Conservation (phyloP, 2,888 invertebrate species). For the Julus scanicus region DNA sequence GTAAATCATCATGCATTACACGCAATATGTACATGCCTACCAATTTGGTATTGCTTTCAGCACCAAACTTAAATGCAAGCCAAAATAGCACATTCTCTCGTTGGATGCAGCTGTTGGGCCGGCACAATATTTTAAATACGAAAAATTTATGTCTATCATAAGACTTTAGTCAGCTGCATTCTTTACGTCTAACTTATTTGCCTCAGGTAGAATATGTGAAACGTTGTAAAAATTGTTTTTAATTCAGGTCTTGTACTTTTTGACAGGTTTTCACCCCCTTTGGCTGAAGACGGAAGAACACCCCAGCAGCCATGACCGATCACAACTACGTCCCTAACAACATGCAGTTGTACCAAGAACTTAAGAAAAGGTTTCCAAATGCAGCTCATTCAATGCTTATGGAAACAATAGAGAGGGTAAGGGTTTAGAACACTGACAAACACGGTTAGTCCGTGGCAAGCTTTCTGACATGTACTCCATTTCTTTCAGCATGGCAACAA, state of each 20-base stretch:
- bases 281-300: constrained; percentile 21
- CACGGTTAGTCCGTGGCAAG: too few species aligned
- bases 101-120: background rate
- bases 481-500: constrained; percentile 47
- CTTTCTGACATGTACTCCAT: background rate
- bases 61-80: background rate
- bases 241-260: background rate
- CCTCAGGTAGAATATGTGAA: background rate
- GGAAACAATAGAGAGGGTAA: constrained; percentile 49
- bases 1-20: constrained; percentile 35
- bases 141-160: background rate
- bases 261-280: background rate
- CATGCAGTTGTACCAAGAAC: constrained; percentile 47
- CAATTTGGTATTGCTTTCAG: background rate
- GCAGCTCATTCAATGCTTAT: constrained; percentile 6
- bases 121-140: background rate
- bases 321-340: constrained; percentile 21
- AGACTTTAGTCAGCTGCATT: background rate
- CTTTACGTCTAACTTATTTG: background rate
- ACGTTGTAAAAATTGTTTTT: background rate
- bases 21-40: background rate
- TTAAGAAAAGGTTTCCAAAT: constrained; percentile 44
- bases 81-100: constrained; percentile 25
- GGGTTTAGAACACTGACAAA: too few species aligned
- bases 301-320: constrained; percentile 45